These are phyloP conservation scores for Dipodomys stephensi DNA, from an alignment of 2,113 vertebrate species.

Conservation along the genomic window DNA sequence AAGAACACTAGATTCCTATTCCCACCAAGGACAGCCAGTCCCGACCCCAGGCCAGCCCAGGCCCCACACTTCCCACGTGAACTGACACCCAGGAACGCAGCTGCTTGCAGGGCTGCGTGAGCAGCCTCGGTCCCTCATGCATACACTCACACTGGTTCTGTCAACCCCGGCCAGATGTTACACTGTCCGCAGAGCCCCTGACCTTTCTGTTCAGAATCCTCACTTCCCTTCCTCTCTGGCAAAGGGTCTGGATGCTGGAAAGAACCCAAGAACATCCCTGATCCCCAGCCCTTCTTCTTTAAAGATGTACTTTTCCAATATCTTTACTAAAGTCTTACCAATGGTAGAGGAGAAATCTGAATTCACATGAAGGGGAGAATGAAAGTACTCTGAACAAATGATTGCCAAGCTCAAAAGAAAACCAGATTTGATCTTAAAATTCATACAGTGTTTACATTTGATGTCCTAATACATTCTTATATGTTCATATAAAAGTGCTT, in stretches of 20 bases:
- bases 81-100: constrained; percentile 48
- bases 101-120: neutral
- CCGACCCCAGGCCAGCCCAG: constrained; percentile 46
- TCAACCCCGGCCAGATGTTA: constrained; percentile 63
- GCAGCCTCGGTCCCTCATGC: neutral
- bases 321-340: constrained; percentile 25
- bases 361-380: constrained; percentile 1
- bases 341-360: neutral
- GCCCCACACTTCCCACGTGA: constrained; percentile 56
- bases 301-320: constrained; percentile 50
- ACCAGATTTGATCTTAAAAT: constrained; percentile 49
- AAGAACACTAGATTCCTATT: constrained; percentile 58
- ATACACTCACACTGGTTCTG: neutral
- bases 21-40: constrained; percentile 45
- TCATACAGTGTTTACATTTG: neutral
- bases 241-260: constrained; percentile 45
- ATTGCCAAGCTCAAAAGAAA: neutral
- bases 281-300: constrained; percentile 38
- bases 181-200: neutral
- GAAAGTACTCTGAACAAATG: neutral
- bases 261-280: constrained; percentile 36
- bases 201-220: constrained; percentile 28
- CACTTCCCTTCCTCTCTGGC: constrained; percentile 64
- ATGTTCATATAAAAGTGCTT: constrained; percentile 16
- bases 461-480: constrained; percentile 25